Evolutionary conservation across 2,888 invertebrate genomes (phyloP).

Genomic region (Argynnis bischoffii): DNA sequence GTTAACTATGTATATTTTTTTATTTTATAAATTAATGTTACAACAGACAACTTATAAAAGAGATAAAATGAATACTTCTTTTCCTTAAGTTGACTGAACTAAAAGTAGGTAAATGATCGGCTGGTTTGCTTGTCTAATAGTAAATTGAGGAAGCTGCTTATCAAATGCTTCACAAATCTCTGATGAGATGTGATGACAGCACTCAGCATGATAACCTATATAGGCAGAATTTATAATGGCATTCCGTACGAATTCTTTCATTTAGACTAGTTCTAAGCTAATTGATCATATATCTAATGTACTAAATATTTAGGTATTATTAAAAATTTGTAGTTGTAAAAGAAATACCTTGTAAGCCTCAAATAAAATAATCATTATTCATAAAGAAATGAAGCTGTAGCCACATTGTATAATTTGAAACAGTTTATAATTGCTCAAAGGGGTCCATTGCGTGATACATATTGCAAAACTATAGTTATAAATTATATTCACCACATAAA

Average conservation of each 20-base stretch:
- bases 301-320: not conserved
- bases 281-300: not conserved
- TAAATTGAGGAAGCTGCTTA: conserved; percentile 76
- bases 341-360: not conserved
- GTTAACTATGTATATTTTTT: not conserved
- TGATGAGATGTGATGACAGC: conserved; percentile 62
- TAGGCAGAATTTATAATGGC: conserved; percentile 40
- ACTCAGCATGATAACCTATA: conserved; percentile 53
- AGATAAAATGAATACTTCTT: not conserved
- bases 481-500: conserved; percentile 55
- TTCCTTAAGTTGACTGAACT: conserved; percentile 60
- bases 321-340: too few relatives aligned
- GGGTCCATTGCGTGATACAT: conserved; percentile 41
- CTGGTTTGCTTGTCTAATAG: conserved; percentile 58
- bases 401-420: conserved; percentile 16
- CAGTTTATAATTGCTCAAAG: conserved; percentile 30
- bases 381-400: conserved; percentile 3
- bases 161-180: conserved; percentile 66
- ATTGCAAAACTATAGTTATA: conserved; percentile 43
- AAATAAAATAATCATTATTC: not conserved
- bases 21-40: not conserved
- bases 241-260: conserved; percentile 29
- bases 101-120: conserved; percentile 70
- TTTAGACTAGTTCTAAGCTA: conserved; percentile 6
- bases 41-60: not conserved